Evolutionary conservation across 1,140 invertebrate genomes (phyloP).

Genomic region (Portunus trituberculatus): DNA sequence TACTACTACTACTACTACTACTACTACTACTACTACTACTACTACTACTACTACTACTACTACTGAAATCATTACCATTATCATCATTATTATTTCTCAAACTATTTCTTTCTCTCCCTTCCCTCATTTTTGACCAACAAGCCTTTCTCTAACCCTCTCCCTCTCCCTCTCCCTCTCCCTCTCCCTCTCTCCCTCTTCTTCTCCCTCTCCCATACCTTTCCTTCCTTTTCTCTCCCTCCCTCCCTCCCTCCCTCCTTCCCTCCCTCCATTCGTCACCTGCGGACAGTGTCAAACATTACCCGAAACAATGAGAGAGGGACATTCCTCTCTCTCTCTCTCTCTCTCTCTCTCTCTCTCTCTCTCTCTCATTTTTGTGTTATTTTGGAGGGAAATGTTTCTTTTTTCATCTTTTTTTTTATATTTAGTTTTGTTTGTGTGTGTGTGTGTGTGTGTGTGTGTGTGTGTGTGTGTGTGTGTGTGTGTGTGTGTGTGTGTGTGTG

Average conservation of each 20-base stretch:
- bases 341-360: too few species aligned
- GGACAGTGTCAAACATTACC: not conserved
- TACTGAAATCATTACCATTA: too few species aligned
- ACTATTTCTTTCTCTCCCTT: not conserved
- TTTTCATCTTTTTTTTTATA: too few species aligned
- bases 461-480: too few species aligned
- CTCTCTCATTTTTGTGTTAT: too few species aligned
- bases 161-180: not conserved
- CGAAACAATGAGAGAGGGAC: not conserved
- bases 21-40: slow-evolving; percentile 26
- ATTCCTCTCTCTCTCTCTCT: not conserved
- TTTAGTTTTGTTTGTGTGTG: too few species aligned
- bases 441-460: too few species aligned
- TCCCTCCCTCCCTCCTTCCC: not conserved
- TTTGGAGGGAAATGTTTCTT: too few species aligned
- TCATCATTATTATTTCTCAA: too few species aligned
- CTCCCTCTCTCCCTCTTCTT: not conserved
- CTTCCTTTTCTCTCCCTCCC: not conserved
- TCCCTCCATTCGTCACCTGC: not conserved
- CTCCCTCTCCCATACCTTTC: not conserved
- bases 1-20: slow-evolving; percentile 26
- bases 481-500: too few species aligned
- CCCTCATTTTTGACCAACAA: not conserved
- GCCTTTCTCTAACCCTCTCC: not conserved
- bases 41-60: not conserved